Conservation (phyloP, 2,113 vertebrate species). For the Myocastor coypus region DNA sequence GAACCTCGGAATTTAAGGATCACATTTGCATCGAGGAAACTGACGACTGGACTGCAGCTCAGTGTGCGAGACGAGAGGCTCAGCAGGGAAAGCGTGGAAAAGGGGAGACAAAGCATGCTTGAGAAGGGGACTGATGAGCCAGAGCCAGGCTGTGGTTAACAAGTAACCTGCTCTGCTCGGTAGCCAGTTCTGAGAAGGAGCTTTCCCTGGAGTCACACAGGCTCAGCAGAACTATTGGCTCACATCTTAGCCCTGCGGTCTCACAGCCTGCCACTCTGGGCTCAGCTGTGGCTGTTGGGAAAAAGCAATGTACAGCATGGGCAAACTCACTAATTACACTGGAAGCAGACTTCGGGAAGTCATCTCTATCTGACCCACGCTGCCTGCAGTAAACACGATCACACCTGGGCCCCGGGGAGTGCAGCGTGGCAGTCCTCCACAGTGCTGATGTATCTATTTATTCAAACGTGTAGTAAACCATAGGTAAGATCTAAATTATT, state of each 20-base stretch:
- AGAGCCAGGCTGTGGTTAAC: not conserved
- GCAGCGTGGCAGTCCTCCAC: too few species aligned
- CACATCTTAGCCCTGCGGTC: not conserved
- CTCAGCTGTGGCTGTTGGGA: too few species aligned
- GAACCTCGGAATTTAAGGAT: not conserved
- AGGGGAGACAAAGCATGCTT: not conserved
- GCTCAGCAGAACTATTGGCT: not conserved
- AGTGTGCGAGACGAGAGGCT: too few species aligned
- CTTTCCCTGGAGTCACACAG: not conserved
- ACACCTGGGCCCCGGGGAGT: not conserved
- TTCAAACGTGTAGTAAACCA: not conserved
- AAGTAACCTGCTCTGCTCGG: not conserved
- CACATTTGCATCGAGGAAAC: not conserved
- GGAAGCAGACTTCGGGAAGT: not conserved
- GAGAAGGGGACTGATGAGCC: not conserved
- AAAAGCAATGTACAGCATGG: too few species aligned
- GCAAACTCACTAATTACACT: not conserved
- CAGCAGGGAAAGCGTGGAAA: not conserved
- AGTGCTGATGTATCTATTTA: not conserved
- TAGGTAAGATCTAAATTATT: not conserved
- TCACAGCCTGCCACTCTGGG: not conserved
- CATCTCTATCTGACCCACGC: not conserved
- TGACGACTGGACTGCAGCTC: not conserved
- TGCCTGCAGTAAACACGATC: not conserved
- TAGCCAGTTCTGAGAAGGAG: not conserved